Evolutionary conservation across 2,113 vertebrate species (phyloP).

Genomic region (Nettapus auritus): DNA sequence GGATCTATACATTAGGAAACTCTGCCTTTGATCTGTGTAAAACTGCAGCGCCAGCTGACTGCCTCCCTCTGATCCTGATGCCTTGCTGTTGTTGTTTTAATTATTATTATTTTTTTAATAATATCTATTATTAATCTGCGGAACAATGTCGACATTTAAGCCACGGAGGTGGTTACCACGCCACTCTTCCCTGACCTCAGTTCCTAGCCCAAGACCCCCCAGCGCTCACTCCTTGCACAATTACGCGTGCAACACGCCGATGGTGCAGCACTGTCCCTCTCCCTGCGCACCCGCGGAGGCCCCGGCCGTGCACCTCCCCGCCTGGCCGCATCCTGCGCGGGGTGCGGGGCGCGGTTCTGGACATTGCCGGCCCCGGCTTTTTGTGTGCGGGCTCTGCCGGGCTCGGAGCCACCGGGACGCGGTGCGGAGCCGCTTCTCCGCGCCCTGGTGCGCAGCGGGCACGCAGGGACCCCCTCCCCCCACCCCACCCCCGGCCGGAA

Average conservation of each 20-base stretch:
- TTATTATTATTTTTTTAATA: neutral
- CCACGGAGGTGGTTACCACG: neutral
- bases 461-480: too few relatives aligned
- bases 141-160: conserved; percentile 24
- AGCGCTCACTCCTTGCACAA: neutral
- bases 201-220: neutral
- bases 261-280: too few relatives aligned
- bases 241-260: neutral
- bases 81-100: too few relatives aligned
- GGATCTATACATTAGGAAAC: conserved; percentile 66
- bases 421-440: too few relatives aligned
- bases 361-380: too few relatives aligned
- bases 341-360: neutral
- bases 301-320: too few relatives aligned
- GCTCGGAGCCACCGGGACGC: too few relatives aligned
- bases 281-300: too few relatives aligned
- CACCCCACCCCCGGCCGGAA: too few relatives aligned
- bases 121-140: conserved; percentile 55
- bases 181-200: neutral
- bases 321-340: neutral
- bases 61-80: conserved; percentile 54
- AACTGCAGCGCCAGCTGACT: conserved; percentile 41
- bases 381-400: too few relatives aligned
- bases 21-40: conserved; percentile 71
- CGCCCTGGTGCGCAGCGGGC: too few relatives aligned